Evolutionary conservation across 1,140 invertebrate genomes (phyloP).

Genomic region (Uloborus diversus): DNA sequence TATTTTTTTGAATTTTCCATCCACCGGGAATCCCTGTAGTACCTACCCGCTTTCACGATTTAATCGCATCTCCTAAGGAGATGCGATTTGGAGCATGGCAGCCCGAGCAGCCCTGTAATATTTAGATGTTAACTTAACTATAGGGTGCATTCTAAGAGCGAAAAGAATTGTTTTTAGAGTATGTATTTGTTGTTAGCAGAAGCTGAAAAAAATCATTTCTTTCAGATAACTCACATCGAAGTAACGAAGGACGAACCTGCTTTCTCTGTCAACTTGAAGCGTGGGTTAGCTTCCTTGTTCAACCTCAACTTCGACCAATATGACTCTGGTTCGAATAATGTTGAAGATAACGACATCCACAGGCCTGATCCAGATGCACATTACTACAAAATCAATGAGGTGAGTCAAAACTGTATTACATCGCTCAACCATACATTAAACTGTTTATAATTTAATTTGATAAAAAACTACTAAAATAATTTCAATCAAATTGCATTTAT

Average conservation of each 20-base stretch:
- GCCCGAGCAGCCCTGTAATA: no score
- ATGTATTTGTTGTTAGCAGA: neutral
- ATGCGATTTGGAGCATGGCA: no score
- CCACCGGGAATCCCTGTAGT: no score
- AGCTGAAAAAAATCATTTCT: neutral
- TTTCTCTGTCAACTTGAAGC: conserved; percentile 33
- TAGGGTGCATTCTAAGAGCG: no score
- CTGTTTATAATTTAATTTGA: no score
- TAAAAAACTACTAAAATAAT: neutral
- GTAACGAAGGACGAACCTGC: conserved; percentile 9
- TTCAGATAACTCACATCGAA: conserved; percentile 40
- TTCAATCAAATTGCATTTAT: no score
- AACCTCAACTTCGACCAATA: conserved; percentile 30
- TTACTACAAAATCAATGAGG: conserved; percentile 31
- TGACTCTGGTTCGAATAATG: neutral
- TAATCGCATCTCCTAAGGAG: no score
- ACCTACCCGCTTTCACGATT: no score
- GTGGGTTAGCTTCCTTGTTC: conserved; percentile 21
- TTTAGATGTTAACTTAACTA: no score
- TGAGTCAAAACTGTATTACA: neutral
- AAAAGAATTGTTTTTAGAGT: no score
- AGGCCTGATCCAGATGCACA: conserved; percentile 30
- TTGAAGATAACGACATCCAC: conserved; percentile 28
- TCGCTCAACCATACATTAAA: no score
- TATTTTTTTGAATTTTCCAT: no score